Percentiles rank a stretch among this genome's conserved stretches.
phyloP scores from a whole-genome alignment of 2,113 vertebrate genomes.

The Podarcis cretensis region DNA sequence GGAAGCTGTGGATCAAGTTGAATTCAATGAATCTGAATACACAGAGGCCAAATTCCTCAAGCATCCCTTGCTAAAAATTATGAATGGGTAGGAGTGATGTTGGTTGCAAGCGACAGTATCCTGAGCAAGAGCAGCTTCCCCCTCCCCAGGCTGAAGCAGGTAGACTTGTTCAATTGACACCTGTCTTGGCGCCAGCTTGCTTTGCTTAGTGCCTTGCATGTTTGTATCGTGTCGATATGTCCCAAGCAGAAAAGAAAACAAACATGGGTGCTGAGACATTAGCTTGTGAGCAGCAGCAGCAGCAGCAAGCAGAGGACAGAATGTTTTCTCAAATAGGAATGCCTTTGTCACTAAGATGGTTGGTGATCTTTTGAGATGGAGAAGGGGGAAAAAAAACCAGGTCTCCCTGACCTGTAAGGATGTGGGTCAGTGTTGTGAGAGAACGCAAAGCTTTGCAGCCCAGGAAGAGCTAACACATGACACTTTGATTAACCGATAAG shows the following conservation, averaged over 20 bases:
- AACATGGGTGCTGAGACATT: neutral
- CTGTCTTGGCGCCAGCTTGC: neutral
- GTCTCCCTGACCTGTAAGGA: neutral
- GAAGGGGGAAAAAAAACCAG: neutral
- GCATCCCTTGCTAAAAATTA: neutral
- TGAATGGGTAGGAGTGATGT: neutral
- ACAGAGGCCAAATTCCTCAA: neutral
- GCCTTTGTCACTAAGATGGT: neutral
- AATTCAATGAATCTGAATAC: no score
- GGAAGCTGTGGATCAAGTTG: neutral
- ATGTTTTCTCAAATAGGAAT: no score
- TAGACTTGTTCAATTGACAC: accelerated
- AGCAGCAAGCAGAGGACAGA: neutral
- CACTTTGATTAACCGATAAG: neutral
- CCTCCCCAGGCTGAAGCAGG: neutral
- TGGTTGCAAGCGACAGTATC: neutral
- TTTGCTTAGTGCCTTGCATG: neutral
- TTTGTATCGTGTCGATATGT: neutral
- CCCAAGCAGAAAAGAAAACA: neutral
- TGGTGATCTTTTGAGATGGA: neutral
- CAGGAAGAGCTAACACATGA: neutral
- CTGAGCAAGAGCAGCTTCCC: neutral
- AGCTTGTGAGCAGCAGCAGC: neutral
- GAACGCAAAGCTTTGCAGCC: conserved; percentile 3
- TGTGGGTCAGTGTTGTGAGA: neutral